Evolutionary conservation across 2,797 vertebrate genomes (phyloP).

Genomic region (Sebastes itinus): DNA sequence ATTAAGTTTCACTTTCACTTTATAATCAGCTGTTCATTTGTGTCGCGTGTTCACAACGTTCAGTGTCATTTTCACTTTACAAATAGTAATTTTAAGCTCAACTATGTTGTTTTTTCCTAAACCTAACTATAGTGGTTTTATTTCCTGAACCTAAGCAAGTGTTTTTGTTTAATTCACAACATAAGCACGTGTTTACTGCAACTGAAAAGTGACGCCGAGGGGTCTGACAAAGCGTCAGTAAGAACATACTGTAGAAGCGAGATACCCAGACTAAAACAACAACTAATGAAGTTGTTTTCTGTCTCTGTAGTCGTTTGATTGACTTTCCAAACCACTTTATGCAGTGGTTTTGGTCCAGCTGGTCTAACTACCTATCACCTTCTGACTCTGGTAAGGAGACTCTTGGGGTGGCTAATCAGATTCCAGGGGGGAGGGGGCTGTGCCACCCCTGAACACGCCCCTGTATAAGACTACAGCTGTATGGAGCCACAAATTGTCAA

Average conservation of each 20-base stretch:
- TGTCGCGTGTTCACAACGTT: fast-evolving
- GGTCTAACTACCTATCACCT: too few species aligned
- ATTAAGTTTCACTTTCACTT: too few species aligned
- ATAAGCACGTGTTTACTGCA: too few species aligned
- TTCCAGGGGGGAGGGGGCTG: neutral
- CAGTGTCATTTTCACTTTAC: too few species aligned
- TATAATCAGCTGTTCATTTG: too few species aligned
- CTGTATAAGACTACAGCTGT: neutral
- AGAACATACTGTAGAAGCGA: too few species aligned
- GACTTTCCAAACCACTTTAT: neutral
- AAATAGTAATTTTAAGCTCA: too few species aligned
- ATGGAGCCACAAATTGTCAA: neutral
- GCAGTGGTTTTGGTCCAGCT: neutral
- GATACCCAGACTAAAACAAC: neutral
- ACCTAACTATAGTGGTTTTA: fast-evolving
- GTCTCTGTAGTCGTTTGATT: neutral
- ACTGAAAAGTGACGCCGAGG: fast-evolving
- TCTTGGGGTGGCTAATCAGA: neutral
- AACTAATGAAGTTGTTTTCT: neutral
- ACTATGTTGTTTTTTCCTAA: too few species aligned
- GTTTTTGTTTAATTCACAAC: too few species aligned
- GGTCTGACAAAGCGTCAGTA: fast-evolving
- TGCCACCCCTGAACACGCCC: neutral
- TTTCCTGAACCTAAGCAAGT: too few species aligned
- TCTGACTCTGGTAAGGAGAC: neutral